Evolutionary conservation across 2,797 vertebrate species (phyloP), one percentile per base, ranked within the genome.

Genomic region (Hemibagrus guttatus): DNA sequence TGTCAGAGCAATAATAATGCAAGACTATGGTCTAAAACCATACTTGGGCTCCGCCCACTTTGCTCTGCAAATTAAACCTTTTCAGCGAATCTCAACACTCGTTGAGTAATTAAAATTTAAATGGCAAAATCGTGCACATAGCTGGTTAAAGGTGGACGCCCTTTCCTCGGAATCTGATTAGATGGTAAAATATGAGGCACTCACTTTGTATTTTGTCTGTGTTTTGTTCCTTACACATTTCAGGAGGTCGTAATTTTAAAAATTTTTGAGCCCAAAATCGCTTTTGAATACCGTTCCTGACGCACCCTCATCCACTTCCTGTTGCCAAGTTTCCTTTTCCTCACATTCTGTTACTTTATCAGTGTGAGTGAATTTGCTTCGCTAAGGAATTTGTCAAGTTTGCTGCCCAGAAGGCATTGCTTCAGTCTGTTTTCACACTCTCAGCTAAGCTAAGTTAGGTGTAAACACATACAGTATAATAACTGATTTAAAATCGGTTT

Each of bases 61-160:
- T 49, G 46, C 13, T 74, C 26, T 72, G 26, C 26, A 26, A 14
- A 26, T 19, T 19, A 1, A 75, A 75, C 46, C 8, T 75, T n/a
- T 54, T 59, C 58, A 42, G 49, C 19, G 16, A 17, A 23, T 54
- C 35, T 59, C 35, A 56, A 21, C 26, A 8, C 39, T 26, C 4
- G 3, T 71, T 23, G 13, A 21, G 42, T 12, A 11, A 78, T 12
- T 61, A 49, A 49, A 21, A 19, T 31, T 52, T 21, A 13, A 28
- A 75, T 46, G n/a, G 0, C 58, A 59, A 31, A 84, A 84, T 75
- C 42, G 42, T 84, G n/a, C 58, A 85, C 28, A 42, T 85, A 76
- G 58, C 72, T 85, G 7, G 26, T 64, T 31, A 23, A 85, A 23
- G 31, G 26, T 28, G 68, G 1, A 49, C n/a, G 21, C n/a, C 39